Base-by-base conservation (phyloP, 2,888 invertebrate genomes). In the Onchidella celtica region DNA sequence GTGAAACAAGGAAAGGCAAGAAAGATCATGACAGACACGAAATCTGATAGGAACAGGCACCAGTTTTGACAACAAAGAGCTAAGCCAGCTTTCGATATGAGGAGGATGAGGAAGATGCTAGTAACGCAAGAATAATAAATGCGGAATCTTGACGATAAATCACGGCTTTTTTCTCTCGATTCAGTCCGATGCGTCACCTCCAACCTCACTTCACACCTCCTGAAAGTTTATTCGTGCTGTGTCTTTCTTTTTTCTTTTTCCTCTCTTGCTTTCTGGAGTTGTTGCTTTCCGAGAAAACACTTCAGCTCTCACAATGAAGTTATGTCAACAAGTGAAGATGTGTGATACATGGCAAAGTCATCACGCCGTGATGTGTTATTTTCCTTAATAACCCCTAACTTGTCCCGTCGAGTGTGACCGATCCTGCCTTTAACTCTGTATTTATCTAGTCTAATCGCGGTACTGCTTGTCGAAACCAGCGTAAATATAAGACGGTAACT, bases 351-450 rank as follows among this genome's bases (percentile, higher is more conserved):
- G 47, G 47, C 47, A 47, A 47, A 47, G 47, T 47, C 6, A 47
- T 47, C 47, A 47, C 17, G 47, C 17, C 47, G 17, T 11, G 47
- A 11, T 47, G 65, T 4, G 65, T 32, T 32, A 9, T 27, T 29
- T 65, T 21, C 65, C 65, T 29, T 65, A 32, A 29, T 65, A 4
- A 32, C 65, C 65, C 24, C 59, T 14, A 17, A 59, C 59, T 59
- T n/a, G 59, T n/a, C 65, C n/a, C 65, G 65, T 34, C 65, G 21
- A 14, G 65, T 34, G 65, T 65, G 32, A 65, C 34, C 59, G 4
- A n/a, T 4, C 24, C 59, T n/a, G n/a, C 21, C 9, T 59, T 59
- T n/a, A 59, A n/a, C 59, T 11, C 6, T 4, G 4, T 65, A 32
- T 65, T 32, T 65, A 65, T 14, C 61, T 61, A 61, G 61, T 61